Percentiles rank a stretch among this genome's conserved stretches.
Evolutionary conservation across 2,113 vertebrate genomes (phyloP).

Genomic region (Hyla sarda): DNA sequence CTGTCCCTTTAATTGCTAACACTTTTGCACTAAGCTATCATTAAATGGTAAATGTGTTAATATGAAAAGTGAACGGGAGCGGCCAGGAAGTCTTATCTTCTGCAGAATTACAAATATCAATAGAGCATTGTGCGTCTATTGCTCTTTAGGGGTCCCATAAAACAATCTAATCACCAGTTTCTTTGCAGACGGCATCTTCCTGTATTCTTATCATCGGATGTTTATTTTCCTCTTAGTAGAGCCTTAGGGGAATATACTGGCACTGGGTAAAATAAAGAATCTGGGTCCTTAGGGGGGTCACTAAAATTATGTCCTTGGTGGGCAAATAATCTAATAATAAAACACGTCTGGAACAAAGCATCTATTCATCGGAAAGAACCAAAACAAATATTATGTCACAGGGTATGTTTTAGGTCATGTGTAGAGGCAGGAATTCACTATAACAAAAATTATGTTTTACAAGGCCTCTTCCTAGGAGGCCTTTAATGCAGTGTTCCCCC

Average conservation of each 20-base stretch:
- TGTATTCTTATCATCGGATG: neutral
- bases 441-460: no score
- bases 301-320: neutral
- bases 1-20: neutral
- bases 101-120: neutral
- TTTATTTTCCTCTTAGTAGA: neutral
- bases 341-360: neutral
- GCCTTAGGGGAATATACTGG: neutral
- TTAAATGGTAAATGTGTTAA: neutral
- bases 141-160: neutral
- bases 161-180: neutral
- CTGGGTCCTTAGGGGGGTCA: neutral
- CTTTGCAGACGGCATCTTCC: neutral
- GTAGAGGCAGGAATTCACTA: neutral
- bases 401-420: neutral
- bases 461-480: no score
- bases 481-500: no score
- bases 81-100: neutral
- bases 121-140: neutral
- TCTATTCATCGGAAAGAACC: neutral
- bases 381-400: neutral
- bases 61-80: neutral
- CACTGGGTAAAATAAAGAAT: neutral
- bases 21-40: neutral
- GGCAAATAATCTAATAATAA: neutral